Evolutionary conservation across 2,888 invertebrate genomes (phyloP).

Genomic region (Resseliella maxima): DNA sequence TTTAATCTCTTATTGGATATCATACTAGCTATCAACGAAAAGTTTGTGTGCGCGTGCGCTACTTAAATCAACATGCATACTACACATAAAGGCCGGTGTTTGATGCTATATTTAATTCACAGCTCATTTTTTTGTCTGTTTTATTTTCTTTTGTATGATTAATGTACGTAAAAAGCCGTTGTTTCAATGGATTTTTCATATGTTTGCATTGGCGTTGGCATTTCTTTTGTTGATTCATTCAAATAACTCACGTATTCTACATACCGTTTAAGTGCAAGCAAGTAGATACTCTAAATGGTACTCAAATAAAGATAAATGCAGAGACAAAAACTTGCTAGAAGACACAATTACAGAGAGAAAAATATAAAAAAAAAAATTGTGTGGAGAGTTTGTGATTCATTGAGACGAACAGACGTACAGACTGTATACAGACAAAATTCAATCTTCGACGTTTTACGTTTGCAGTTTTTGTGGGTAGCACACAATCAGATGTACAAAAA

Average conservation of each 20-base stretch:
- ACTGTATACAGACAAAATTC: background rate
- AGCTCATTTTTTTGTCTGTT: background rate
- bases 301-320: too few relatives aligned
- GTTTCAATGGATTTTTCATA: background rate
- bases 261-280: background rate
- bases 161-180: background rate
- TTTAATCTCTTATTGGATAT: background rate
- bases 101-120: background rate
- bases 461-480: background rate
- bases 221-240: constrained; percentile 18
- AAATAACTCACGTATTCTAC: background rate
- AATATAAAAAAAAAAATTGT: too few relatives aligned
- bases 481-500: background rate
- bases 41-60: background rate
- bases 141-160: background rate
- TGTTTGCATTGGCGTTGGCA: background rate
- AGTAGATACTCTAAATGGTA: too few relatives aligned
- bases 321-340: too few relatives aligned
- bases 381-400: too few relatives aligned
- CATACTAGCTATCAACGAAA: background rate
- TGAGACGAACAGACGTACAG: too few relatives aligned
- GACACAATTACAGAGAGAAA: too few relatives aligned
- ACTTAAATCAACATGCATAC: background rate
- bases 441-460: background rate
- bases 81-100: background rate